Percentiles rank a stretch among this genome's conserved stretches.
These are phyloP conservation scores for Tiliacea citrago DNA, from an alignment of 2,888 invertebrate genomes.

Conservation along the genomic window DNA sequence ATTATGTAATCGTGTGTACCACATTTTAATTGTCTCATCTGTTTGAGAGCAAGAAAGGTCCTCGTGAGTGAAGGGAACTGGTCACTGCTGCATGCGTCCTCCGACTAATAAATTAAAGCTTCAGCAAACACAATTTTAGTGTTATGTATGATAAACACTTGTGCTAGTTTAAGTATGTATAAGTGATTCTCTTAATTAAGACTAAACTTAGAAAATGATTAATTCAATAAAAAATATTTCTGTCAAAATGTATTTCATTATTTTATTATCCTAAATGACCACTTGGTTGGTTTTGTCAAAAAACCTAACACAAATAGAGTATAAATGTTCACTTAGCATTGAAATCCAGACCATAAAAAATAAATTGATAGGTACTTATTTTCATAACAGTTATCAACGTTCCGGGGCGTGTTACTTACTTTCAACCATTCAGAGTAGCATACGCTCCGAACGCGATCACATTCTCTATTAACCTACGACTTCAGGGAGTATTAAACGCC, in stretches of 20 bases:
- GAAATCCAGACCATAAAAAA: neutral
- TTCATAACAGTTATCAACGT: neutral
- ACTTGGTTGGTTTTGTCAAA: constrained; percentile 1
- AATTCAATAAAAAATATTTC: constrained; percentile 8
- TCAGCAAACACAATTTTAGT: neutral
- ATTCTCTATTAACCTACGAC: neutral
- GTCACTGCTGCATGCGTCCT: neutral
- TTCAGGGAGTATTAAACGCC: neutral
- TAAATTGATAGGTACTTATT: neutral
- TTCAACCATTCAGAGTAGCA: neutral
- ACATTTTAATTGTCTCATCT: neutral
- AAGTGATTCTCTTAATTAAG: constrained; percentile 3
- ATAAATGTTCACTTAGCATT: neutral
- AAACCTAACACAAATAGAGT: neutral
- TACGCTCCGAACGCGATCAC: constrained; percentile 1
- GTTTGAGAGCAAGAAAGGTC: neutral
- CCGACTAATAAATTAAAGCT: neutral
- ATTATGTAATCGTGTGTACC: neutral
- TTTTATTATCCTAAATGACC: constrained; percentile 11
- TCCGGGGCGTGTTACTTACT: neutral
- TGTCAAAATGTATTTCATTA: constrained; percentile 13
- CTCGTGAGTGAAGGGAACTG: neutral
- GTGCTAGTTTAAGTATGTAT: constrained; percentile 2
- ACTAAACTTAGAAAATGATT: constrained; percentile 3
- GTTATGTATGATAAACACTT: neutral